phyloP scores from a whole-genome alignment of 1,140 invertebrate species.

The Drosophila virilis region DNA sequence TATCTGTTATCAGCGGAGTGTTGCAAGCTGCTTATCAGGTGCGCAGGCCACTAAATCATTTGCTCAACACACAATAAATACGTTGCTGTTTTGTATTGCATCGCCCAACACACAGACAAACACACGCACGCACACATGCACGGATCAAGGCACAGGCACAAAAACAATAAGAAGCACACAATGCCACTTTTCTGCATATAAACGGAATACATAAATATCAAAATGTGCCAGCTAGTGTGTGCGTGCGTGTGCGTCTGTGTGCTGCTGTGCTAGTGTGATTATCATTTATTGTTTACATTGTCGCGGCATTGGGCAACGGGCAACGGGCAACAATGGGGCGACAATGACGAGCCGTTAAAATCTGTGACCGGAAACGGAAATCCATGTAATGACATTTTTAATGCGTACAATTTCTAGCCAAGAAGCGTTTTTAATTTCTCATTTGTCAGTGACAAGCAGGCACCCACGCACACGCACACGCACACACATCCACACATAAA shows the following conservation, averaged over 20 bases:
- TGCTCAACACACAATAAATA: slow-evolving; percentile 14
- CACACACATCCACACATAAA: not conserved
- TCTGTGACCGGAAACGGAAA: slow-evolving; percentile 58
- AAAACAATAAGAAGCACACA: not conserved
- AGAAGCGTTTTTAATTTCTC: slow-evolving; percentile 48
- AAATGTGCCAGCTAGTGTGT: slow-evolving; percentile 4
- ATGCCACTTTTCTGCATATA: slow-evolving; percentile 23
- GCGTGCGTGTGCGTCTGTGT: not conserved
- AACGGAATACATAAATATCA: slow-evolving; percentile 29
- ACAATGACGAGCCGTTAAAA: slow-evolving; percentile 43
- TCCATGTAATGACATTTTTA: slow-evolving; percentile 50
- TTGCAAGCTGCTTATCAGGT: slow-evolving; percentile 49
- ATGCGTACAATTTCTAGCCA: slow-evolving; percentile 26
- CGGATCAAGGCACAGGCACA: not conserved
- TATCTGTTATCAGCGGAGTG: slow-evolving; percentile 30
- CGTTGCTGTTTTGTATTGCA: slow-evolving; percentile 13
- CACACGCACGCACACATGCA: slow-evolving; percentile 10
- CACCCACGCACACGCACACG: slow-evolving; percentile 1
- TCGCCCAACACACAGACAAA: slow-evolving; percentile 1
- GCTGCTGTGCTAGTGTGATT: slow-evolving; percentile 5
- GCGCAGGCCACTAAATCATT: slow-evolving; percentile 33
- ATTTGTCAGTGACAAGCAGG: slow-evolving; percentile 14
- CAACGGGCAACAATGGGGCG: slow-evolving; percentile 28
- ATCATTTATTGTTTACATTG: slow-evolving; percentile 44
- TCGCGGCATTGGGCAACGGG: slow-evolving; percentile 1